These are phyloP conservation scores for Hycleus phaleratus DNA, from an alignment of 1,140 invertebrate species.

Conservation along the genomic window DNA sequence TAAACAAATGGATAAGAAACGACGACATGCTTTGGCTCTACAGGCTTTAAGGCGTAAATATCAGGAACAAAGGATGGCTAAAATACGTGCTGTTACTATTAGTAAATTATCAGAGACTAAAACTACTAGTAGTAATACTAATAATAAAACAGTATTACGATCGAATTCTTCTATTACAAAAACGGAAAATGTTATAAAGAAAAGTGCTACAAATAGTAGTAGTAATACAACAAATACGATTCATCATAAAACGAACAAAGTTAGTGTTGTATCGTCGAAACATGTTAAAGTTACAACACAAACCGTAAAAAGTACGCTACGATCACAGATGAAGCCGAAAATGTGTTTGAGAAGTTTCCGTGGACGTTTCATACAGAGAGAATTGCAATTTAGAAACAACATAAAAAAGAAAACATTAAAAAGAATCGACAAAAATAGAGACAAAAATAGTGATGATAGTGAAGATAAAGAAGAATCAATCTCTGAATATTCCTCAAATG, in stretches of 20 bases:
- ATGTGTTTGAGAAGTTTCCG: slow-evolving; percentile 40
- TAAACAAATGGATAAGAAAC: slow-evolving; percentile 40
- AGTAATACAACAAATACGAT: slow-evolving; percentile 32
- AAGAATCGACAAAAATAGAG: slow-evolving; percentile 13
- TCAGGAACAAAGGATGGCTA: slow-evolving; percentile 55
- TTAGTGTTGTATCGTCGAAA: slow-evolving; percentile 30
- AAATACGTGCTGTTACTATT: slow-evolving; percentile 41
- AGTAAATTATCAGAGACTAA: slow-evolving; percentile 40
- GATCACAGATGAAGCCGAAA: slow-evolving; percentile 30
- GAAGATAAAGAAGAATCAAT: background rate
- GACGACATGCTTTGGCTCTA: slow-evolving; percentile 44
- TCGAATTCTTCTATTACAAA: slow-evolving; percentile 34
- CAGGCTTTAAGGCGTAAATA: slow-evolving; percentile 58
- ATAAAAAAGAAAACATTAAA: slow-evolving; percentile 11
- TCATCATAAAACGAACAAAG: too few species aligned
- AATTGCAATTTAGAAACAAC: slow-evolving; percentile 25
- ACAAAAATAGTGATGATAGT: slow-evolving; percentile 4
- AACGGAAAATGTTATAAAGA: slow-evolving; percentile 32
- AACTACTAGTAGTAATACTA: slow-evolving; percentile 2
- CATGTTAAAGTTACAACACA: slow-evolving; percentile 34
- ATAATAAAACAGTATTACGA: slow-evolving; percentile 34
- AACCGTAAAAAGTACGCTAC: slow-evolving; percentile 30
- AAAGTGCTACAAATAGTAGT: slow-evolving; percentile 19
- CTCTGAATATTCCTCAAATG: slow-evolving; percentile 42
- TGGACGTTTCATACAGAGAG: slow-evolving; percentile 36